Base-by-base conservation (phyloP, 2,113 vertebrate species). In the Nothocercus nigrocapillus region DNA sequence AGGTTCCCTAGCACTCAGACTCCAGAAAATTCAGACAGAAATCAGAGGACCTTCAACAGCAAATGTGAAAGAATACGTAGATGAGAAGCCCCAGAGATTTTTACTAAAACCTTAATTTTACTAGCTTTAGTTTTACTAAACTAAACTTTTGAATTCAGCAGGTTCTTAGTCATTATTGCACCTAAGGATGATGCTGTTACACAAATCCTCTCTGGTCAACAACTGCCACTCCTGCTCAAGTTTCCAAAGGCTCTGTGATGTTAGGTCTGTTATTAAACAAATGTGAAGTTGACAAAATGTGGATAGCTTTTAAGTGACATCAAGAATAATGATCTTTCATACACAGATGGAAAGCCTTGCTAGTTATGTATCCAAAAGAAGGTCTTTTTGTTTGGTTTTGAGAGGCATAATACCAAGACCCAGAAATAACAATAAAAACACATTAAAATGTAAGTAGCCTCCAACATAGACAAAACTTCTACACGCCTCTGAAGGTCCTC, bases 291-390 rank as follows among this genome's bases (percentile, higher is more conserved):
- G 49, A 83, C n/a, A 63, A 82, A 63, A 67, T 0, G 0, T 40
- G 5, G 9, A 18, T 49, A 51, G 28, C 22, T 30, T 75, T 15
- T n/a, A 40, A 20, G 5, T 12, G 11, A 45, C 7, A 42, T 7
- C 30, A 51, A 63, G 36, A 91, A 54, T 16, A 15, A 69, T 69
- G 28, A 64, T 14, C 36, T 34, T 15, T 13, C 9, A 69, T 0
- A 64, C 11, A 59, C 7, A 85, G 13, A 49, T 5, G 12, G 36
- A 54, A 61, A 32, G 38, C 32, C 0, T 1, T 2, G 2, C 44
- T 67, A 22, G 11, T 67, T 25, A 67, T 22, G 47, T 16, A 72
- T 78, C 49, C 9, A 0, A 9, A 40, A 58, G 49, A 34, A 62
- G 44, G 40, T 25, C 59, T 17, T 58, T 44, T 7, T 27, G 66